Evolutionary conservation across 2,888 invertebrate genomes (phyloP), one percentile per base, ranked within the genome.

Genomic region (Agelastica alni): DNA sequence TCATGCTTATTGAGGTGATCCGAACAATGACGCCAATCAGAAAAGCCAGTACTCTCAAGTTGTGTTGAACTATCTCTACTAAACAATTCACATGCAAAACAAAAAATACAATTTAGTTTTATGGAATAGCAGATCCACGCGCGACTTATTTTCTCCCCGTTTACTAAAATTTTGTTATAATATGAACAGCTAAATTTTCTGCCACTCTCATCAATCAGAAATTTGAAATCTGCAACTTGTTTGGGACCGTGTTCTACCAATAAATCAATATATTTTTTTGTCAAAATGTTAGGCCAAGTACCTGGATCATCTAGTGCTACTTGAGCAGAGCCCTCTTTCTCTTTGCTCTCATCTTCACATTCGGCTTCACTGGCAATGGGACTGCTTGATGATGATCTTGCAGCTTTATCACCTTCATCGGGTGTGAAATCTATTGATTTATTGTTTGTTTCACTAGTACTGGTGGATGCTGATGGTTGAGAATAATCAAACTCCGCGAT

Each of bases 111-210:
- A 42, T 42, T 42, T 10, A 42, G 2, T 43, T 43, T 43, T 28
- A 43, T 43, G 17, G 17, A 37, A 37, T 16, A 37, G 17, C 14
- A 37, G 37, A 37, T 13, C 37, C 37, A 37, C 17, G 43, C 28
- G 28, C 43, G 43, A 43, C 28, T 43, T 43, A 43, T 28, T 43
- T 43, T 43, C 13, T 43, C 30, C 30, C 43, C 14, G 13, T 43
- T 28, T 28, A 43, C 43, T 43, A 28, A 43, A 43, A 28, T 43
- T 43, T 43, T 43, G 43, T 43, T 43, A 43, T 43, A 28, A 22
- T 22, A 22, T 22, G 22, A 22, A 22, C 22, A 22, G 22, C 22
- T 22, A 22, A 22, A 22, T 22, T 22, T 22, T 22, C 22, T 22
- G 4, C 22, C 22, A 22, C 7, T 7, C 4, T 22, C 7, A 22